Conservation (phyloP, 2,888 invertebrate species). For the Tyria jacobaeae region DNA sequence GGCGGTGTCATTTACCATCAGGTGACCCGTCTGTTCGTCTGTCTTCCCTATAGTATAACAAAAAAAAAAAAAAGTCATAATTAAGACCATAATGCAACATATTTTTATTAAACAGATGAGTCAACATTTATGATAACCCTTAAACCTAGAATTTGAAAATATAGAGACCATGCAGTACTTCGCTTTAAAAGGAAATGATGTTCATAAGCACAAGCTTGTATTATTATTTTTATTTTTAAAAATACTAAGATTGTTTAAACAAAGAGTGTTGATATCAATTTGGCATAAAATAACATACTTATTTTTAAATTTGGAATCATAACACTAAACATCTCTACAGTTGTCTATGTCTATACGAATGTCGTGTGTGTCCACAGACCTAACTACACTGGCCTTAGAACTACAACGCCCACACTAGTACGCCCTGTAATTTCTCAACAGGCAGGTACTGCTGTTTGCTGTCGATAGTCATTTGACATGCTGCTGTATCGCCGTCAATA, state of each 20-base stretch:
- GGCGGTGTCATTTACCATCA: no score
- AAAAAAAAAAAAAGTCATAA: neutral
- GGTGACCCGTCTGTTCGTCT: no score
- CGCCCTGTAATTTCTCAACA: slow-evolving; percentile 58
- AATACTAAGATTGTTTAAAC: no score
- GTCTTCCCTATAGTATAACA: no score
- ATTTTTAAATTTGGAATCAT: neutral
- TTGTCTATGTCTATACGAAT: neutral
- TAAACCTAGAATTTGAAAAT: no score
- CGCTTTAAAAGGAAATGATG: no score
- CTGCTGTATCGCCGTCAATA: neutral
- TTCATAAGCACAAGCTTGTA: no score
- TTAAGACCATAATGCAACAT: no score
- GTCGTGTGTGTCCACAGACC: slow-evolving; percentile 20
- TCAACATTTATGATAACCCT: no score
- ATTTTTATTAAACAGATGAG: no score
- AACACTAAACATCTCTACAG: neutral
- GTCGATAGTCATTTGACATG: slow-evolving; percentile 38
- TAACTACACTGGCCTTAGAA: slow-evolving; percentile 28
- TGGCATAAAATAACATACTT: neutral
- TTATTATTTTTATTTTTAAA: no score
- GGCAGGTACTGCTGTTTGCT: slow-evolving; percentile 43
- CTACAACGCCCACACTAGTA: slow-evolving; percentile 41
- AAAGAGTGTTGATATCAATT: neutral
- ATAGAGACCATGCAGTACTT: no score